These are phyloP conservation scores for Nixonia krombeini DNA, from an alignment of 1,140 invertebrate genomes.

Conservation along the genomic window DNA sequence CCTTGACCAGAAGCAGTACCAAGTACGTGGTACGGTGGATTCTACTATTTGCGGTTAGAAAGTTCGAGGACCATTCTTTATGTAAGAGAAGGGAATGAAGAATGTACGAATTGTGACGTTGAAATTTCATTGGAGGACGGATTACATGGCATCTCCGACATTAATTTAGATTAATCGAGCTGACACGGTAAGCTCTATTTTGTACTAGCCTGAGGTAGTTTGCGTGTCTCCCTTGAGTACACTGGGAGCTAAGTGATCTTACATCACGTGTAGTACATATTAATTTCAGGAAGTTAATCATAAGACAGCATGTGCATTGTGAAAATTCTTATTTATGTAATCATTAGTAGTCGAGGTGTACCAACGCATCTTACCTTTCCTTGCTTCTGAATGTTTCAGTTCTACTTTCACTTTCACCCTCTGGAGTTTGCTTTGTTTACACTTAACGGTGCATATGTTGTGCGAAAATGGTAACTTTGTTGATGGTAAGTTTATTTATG, in stretches of 20 bases:
- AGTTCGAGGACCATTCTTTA: slow-evolving; percentile 6
- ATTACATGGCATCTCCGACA: slow-evolving; percentile 32
- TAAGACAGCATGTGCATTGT: background rate
- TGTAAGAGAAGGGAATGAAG: slow-evolving; percentile 2
- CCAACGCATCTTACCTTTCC: no score
- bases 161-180: slow-evolving; percentile 62
- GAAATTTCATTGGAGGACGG: slow-evolving; percentile 37
- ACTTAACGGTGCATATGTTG: no score
- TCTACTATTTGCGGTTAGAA: slow-evolving; percentile 6
- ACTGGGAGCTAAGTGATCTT: slow-evolving; percentile 18
- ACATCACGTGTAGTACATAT: slow-evolving; percentile 23
- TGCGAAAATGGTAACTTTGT: no score
- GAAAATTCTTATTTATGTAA: background rate
- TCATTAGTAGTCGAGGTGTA: no score
- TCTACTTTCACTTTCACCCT: no score
- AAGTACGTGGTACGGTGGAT: background rate
- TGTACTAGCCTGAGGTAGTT: slow-evolving; percentile 20
- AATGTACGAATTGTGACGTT: slow-evolving; percentile 12
- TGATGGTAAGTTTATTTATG: no score
- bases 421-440: no score
- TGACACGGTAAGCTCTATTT: slow-evolving; percentile 27
- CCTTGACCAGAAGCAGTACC: slow-evolving; percentile 4
- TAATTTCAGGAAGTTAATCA: slow-evolving; percentile 5
- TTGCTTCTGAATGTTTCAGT: no score
- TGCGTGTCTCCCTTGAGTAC: slow-evolving; percentile 11